Base-by-base conservation (phyloP, 23 tunicate genomes). In the Botrylloides violaceus region DNA sequence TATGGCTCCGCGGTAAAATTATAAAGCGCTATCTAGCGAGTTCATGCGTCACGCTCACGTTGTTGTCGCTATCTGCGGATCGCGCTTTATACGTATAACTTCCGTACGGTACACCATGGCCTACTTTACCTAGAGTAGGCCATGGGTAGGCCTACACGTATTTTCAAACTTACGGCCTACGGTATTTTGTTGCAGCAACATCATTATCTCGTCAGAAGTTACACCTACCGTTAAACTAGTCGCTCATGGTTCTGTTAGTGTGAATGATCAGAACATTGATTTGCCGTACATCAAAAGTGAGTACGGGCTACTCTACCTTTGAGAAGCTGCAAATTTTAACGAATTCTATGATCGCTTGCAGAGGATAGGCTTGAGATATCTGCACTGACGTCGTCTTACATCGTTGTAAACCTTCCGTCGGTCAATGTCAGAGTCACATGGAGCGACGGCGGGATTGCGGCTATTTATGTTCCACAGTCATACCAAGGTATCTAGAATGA, bases 131-230 rank as follows among this genome's bases (percentile, higher is more conserved):
- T n/a, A n/a, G n/a, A n/a, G n/a, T n/a, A n/a, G n/a, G n/a, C n/a
- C n/a, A n/a, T n/a, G n/a, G n/a, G n/a, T n/a, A n/a, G n/a, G n/a
- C n/a, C n/a, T n/a, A n/a, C n/a, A n/a, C n/a, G n/a, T n/a, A n/a
- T n/a, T n/a, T n/a, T n/a, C n/a, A n/a, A n/a, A n/a, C n/a, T n/a
- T n/a, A n/a, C n/a, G n/a, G n/a, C n/a, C n/a, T n/a, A n/a, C n/a
- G n/a, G n/a, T n/a, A n/a, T n/a, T n/a, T n/a, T n/a, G n/a, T 43
- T 43, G 53, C 53, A 43, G 53, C 53, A 43, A 43, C 53, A 43
- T 43, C 53, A 43, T 43, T 15, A 43, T 43, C 53, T 43, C 53
- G 53, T 43, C 53, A 15, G 53, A 9, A 43, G 53, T 43, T 9
- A 43, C 53, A 7, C 53, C 53, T 15, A 43, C 53, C 53, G 53